Conservation (phyloP, 2,888 invertebrate species). For the Petrophora chlorosata region DNA sequence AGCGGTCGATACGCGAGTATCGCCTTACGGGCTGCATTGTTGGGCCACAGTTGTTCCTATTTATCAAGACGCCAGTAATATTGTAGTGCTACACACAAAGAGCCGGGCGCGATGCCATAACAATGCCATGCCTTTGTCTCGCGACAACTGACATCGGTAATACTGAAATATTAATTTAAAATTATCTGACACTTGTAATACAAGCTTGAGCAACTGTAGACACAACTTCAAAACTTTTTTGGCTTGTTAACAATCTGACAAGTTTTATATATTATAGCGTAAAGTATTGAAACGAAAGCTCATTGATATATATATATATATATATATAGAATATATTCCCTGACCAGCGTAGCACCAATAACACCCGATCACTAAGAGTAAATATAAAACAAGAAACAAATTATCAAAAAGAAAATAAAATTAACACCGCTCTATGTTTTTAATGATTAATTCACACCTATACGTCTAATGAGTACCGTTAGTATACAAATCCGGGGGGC, state of each 20-base stretch:
- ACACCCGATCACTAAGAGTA: slow-evolving; percentile 28
- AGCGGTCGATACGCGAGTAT: slow-evolving; percentile 78
- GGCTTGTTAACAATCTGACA: slow-evolving; percentile 26
- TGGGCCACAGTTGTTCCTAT: slow-evolving; percentile 78
- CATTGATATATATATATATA: no score
- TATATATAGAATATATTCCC: no score
- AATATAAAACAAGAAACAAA: slow-evolving; percentile 29
- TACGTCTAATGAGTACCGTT: slow-evolving; percentile 52
- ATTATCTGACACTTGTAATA: slow-evolving; percentile 43
- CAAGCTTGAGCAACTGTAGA: slow-evolving; percentile 5
- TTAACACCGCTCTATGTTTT: slow-evolving; percentile 35
- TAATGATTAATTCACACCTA: slow-evolving; percentile 53
- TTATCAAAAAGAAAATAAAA: slow-evolving; percentile 34
- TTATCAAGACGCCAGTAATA: slow-evolving; percentile 80
- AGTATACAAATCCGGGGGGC: slow-evolving; percentile 54
- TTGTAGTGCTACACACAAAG: slow-evolving; percentile 72
- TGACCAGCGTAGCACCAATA: no score
- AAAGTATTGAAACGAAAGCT: slow-evolving; percentile 19
- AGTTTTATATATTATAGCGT: slow-evolving; percentile 19
- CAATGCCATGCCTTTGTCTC: slow-evolving; percentile 67
- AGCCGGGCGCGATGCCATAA: slow-evolving; percentile 56
- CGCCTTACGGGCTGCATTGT: slow-evolving; percentile 80
- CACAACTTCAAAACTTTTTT: not conserved
- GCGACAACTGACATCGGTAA: slow-evolving; percentile 69
- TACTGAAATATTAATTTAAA: slow-evolving; percentile 68